A percentile compares a stretch with the other conserved stretches of the same genome.
Conservation (phyloP, 1,140 invertebrate species). For the Pogonus chalceus region DNA sequence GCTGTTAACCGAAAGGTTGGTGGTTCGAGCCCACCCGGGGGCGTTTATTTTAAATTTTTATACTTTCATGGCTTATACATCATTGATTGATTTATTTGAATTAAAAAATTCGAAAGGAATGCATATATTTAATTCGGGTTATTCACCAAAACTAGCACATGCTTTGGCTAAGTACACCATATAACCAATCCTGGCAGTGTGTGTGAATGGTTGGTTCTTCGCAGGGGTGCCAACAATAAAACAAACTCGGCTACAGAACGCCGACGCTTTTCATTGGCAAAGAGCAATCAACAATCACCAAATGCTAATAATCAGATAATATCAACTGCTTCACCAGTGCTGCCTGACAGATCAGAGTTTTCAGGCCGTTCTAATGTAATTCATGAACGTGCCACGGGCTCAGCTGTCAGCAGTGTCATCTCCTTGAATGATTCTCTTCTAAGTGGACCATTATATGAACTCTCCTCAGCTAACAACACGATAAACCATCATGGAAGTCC, state of each 20-base stretch:
- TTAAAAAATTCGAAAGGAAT: neutral
- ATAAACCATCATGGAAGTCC: neutral
- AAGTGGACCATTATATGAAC: neutral
- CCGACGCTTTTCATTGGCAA: neutral
- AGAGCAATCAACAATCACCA: neutral
- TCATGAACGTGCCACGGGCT: neutral
- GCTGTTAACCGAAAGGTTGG: too few species aligned
- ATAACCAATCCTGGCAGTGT: too few species aligned
- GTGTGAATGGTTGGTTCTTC: neutral
- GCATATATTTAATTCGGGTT: neutral
- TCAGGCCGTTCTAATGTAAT: neutral
- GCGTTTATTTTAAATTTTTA: neutral
- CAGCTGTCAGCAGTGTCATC: neutral
- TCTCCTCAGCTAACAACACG: conserved; percentile 8
- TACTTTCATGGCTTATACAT: neutral
- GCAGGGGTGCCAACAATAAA: neutral
- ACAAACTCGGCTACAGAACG: neutral
- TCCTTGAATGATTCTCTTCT: neutral
- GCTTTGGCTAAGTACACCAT: neutral
- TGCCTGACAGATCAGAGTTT: conserved; percentile 1
- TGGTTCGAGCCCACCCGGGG: neutral
- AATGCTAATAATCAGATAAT: neutral
- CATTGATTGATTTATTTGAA: neutral
- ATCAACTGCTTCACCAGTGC: neutral
- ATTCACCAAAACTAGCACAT: neutral